Evolutionary conservation across 1,140 invertebrate genomes (phyloP).

Genomic region (Tetragnatha versicolor): DNA sequence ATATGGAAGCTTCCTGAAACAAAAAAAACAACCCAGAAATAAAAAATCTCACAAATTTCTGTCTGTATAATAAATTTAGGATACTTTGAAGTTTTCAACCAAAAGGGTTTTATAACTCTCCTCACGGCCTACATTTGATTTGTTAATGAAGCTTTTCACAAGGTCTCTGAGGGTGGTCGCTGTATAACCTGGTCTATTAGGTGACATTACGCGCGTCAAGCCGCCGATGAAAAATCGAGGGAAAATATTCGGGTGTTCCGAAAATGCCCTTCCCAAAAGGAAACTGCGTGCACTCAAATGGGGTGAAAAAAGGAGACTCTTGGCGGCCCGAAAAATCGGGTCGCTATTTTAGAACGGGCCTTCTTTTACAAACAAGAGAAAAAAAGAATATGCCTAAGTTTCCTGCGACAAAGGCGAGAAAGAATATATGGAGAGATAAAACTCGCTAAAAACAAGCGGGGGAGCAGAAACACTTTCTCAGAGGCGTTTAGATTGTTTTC

Average conservation of each 20-base stretch:
- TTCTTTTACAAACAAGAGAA: slow-evolving; percentile 45
- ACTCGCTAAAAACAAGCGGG: slow-evolving; percentile 43
- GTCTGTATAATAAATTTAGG: too few relatives aligned
- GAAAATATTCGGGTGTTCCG: slow-evolving; percentile 15
- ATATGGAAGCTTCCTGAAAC: too few relatives aligned
- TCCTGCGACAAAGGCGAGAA: slow-evolving; percentile 29
- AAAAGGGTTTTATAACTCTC: too few relatives aligned
- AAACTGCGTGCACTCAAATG: slow-evolving; percentile 34
- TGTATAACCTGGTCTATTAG: too few relatives aligned
- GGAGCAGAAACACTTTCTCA: slow-evolving; percentile 41
- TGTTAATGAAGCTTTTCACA: too few relatives aligned
- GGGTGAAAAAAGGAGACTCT: slow-evolving; percentile 23
- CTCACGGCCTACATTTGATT: too few relatives aligned
- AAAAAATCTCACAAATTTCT: too few relatives aligned
- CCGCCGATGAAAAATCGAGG: slow-evolving; percentile 9
- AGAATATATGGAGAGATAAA: slow-evolving; percentile 44
- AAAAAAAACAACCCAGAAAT: too few relatives aligned
- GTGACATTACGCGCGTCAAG: too few relatives aligned
- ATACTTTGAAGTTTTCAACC: too few relatives aligned
- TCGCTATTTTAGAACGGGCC: neutral
- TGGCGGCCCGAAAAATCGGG: neutral
- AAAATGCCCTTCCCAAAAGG: slow-evolving; percentile 31
- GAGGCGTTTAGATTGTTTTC: slow-evolving; percentile 42
- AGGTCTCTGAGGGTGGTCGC: too few relatives aligned
- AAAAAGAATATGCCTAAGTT: slow-evolving; percentile 45